A percentile compares a stretch with the other conserved stretches of the same genome.
phyloP scores from a whole-genome alignment of 2,113 vertebrate genomes.

The Sminthopsis crassicaudata region DNA sequence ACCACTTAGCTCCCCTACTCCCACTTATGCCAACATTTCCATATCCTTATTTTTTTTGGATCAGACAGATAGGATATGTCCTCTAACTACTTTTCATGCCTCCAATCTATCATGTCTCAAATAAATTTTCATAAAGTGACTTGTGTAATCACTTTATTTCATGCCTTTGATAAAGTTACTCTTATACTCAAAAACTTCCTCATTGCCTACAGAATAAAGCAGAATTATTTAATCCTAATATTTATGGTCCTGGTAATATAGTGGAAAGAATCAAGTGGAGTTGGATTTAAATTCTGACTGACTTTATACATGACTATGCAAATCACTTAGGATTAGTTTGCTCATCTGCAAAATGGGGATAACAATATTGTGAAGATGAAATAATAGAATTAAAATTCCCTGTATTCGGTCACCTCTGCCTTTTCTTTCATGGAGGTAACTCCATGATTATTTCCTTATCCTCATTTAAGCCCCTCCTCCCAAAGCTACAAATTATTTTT shows the following conservation, averaged over 20 bases:
- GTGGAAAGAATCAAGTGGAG: background rate
- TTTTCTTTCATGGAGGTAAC: background rate
- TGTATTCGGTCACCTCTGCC: background rate
- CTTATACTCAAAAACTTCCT: background rate
- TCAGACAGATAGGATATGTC: background rate
- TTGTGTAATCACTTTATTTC: background rate
- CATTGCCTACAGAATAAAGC: background rate
- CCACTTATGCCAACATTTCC: background rate
- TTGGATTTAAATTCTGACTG: background rate
- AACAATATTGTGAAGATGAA: background rate
- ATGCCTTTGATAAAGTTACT: background rate
- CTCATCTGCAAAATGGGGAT: background rate
- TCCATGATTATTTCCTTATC: background rate
- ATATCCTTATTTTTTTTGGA: background rate
- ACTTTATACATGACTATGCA: background rate
- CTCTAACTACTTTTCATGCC: background rate
- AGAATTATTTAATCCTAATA: background rate
- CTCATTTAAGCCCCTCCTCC: background rate
- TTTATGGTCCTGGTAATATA: background rate
- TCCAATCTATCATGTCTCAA: background rate
- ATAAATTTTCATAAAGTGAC: background rate
- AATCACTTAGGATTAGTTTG: background rate
- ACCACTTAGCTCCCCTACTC: background rate
- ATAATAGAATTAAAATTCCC: background rate
- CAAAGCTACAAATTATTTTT: background rate